Evolutionary conservation across 2,888 invertebrate genomes (phyloP).

Genomic region (Eilema sororculum): DNA sequence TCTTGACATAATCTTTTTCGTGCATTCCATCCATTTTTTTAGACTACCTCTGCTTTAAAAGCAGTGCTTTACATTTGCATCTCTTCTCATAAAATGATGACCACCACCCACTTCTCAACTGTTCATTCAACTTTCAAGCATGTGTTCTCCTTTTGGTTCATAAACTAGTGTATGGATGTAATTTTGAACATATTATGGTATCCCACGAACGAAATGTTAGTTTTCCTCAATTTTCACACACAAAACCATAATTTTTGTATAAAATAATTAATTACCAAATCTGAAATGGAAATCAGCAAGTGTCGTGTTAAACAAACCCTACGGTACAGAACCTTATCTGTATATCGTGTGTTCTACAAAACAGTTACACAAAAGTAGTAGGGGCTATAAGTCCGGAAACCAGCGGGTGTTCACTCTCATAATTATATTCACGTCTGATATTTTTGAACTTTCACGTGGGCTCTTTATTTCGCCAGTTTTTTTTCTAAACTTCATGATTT

Average conservation of each 20-base stretch:
- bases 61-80: too few relatives aligned
- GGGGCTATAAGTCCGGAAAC: slow-evolving; percentile 74
- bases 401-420: slow-evolving; percentile 83
- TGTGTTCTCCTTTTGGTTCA: too few relatives aligned
- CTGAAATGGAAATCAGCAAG: not conserved
- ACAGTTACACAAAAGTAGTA: slow-evolving; percentile 63
- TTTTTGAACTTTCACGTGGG: slow-evolving; percentile 85
- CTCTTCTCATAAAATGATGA: too few relatives aligned
- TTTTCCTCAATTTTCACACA: not conserved
- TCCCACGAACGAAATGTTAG: not conserved
- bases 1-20: too few relatives aligned
- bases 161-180: too few relatives aligned
- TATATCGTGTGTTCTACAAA: slow-evolving; percentile 37
- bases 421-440: slow-evolving; percentile 86
- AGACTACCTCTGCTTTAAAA: too few relatives aligned
- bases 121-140: too few relatives aligned
- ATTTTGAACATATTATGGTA: too few relatives aligned
- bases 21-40: too few relatives aligned
- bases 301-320: not conserved
- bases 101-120: too few relatives aligned
- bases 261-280: slow-evolving; percentile 4
- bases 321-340: slow-evolving; percentile 23
- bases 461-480: slow-evolving; percentile 80
- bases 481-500: slow-evolving; percentile 84
- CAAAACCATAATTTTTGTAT: not conserved